Conservation (phyloP, 2,113 vertebrate genomes). For the Microtus oregoni region DNA sequence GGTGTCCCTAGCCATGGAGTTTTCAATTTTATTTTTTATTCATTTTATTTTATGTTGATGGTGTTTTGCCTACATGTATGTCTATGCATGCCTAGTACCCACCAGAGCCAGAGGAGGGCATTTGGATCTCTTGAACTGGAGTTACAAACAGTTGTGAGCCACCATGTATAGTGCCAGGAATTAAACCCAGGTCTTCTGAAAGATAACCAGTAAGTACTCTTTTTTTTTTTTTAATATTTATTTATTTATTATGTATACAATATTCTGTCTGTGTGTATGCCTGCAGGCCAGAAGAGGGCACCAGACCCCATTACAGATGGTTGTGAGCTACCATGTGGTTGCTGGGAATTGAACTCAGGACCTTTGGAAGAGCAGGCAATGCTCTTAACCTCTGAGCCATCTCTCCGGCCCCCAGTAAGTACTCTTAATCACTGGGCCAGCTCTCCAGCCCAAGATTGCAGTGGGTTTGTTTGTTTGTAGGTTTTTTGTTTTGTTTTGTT, state of each 20-base stretch:
- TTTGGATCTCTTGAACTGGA: neutral
- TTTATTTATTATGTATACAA: no score
- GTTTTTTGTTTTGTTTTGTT: no score
- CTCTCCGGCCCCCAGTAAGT: no score
- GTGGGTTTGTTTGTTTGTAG: neutral
- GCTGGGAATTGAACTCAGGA: no score
- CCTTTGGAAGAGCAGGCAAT: no score
- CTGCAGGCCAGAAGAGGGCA: no score
- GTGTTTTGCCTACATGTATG: neutral
- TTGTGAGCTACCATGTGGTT: no score
- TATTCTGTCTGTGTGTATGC: no score
- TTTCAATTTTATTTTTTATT: neutral
- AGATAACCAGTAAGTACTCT: neutral
- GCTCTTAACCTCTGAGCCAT: no score
- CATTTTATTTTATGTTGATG: neutral
- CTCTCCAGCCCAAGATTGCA: neutral
- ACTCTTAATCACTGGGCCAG: neutral
- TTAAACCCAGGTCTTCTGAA: neutral
- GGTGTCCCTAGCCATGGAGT: neutral
- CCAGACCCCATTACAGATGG: no score
- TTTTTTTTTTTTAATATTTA: no score
- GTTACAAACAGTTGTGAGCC: neutral
- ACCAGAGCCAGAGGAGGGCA: neutral
- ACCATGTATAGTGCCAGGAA: neutral
- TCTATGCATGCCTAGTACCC: neutral